Base-by-base conservation (phyloP, 1,140 invertebrate species). In the Myzus persicae region DNA sequence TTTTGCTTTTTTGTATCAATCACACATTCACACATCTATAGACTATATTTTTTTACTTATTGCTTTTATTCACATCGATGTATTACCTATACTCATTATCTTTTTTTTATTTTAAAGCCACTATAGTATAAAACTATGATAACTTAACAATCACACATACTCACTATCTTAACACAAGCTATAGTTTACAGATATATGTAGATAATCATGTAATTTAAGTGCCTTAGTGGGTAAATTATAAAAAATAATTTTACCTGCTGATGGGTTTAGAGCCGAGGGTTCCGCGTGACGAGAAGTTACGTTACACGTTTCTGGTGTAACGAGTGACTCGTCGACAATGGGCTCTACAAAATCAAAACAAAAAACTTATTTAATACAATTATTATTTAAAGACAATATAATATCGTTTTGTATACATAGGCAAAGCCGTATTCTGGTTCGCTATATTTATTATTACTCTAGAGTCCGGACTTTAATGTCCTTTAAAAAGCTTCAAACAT, bases 301-400 rank as follows among this genome's bases (percentile, higher is more conserved):
- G 91, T 93, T 40, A 93, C 91, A 8, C 76, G 67, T 85, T 93
- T 93, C 26, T 85, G 91, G 31, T 93, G 81, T 42, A 93, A 84
- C 76, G 67, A 38, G 36, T 54, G 91, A 93, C 91, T 31, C 81
- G 91, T 84, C 48, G 91, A 85, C 48, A 93, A 51, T 40, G 91
- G 91, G 38, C 76, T 93, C 91, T 93, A 81, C 7, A 92, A 91
- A 82, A 91, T 14, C 22, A 51, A 48, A 76, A 44, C 7, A n/a
- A 46, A 91, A 31, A 46, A 46, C 20, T 7, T 22, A 76, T 91
- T 36, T 1, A 46, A 46, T 24, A 91, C 81, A 42, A 14, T n/a
- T 40, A 42, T 44, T 84, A 42, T 24, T 42, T 42, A 87, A 26
- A 24, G 5, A 38, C 22, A 54, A 38, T 51, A 87, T 46, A 46